Base-by-base conservation (phyloP, 2,797 vertebrate species). In the Aselliscus stoliczkanus region DNA sequence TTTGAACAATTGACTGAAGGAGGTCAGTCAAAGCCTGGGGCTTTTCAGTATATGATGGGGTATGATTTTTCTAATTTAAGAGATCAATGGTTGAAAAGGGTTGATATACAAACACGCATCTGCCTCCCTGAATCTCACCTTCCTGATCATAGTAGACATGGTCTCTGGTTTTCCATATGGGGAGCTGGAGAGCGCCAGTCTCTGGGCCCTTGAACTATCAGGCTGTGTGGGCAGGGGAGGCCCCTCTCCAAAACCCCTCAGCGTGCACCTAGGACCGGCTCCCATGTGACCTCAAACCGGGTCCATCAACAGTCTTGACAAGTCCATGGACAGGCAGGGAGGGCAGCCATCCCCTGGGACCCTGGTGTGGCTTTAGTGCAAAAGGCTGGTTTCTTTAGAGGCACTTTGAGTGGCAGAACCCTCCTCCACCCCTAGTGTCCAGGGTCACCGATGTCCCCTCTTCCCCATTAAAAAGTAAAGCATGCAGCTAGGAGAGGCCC, bases 301-400 rank as follows among this genome's bases (percentile, higher is more conserved):
- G 62, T 47, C 62, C 4, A 8, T 11, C 11, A 37, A 56, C 52
- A n/a, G 44, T 69, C 80, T 69, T 72, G 31, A 72, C 54, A 42
- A 34, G 79, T 54, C 31, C 39, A 0, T 0, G 54, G 83, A 50
- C 12, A 39, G 39, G 75, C 21, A 56, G 82, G 31, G 37, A 50
- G 52, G 44, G 31, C 2, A 15, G 72, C 56, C 23, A 17, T 3
- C 79, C n/a, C 62, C 69, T 5, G 65, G 90, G 37, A 29, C 58
- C 88, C 34, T 0, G 11, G 52, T 70, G 79, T 97, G 97, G 97
- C 92, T 96, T 94, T 98, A 98, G 98, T 98, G 98, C 98, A 98
- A 97, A 98, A 97, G 94, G 95, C 97, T 80, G 97, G 94, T 72
- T 97, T 97, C 96, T 96, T 96, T 96, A 95, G 96, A 97, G 97